Conservation (phyloP, 2,797 vertebrate species). For the Hemibagrus guttatus region DNA sequence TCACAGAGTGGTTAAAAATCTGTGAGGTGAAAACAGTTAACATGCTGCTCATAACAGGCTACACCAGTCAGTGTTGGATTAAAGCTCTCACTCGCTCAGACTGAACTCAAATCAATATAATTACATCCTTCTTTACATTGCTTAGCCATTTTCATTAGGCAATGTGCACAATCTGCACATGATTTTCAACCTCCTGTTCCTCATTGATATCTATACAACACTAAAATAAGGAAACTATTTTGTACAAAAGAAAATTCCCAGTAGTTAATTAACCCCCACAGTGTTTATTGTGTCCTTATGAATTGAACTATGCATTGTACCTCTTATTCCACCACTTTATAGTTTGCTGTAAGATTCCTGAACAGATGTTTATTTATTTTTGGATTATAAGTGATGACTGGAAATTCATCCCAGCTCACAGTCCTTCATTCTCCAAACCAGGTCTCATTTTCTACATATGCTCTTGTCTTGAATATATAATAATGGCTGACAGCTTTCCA, state of each 20-base stretch:
- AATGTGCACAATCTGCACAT: not conserved
- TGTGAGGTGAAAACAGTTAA: constrained; percentile 33
- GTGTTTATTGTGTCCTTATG: not conserved
- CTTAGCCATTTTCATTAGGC: not conserved
- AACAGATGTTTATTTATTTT: constrained; percentile 7
- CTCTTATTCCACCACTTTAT: not conserved
- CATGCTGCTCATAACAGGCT: not conserved
- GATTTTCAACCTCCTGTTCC: not conserved
- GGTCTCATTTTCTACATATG: not conserved
- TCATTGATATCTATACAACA: not conserved
- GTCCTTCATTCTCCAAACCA: not conserved
- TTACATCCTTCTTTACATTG: not conserved
- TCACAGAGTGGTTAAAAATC: constrained; percentile 51
- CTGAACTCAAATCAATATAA: not conserved
- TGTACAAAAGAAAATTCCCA: not conserved
- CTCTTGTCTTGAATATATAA: not conserved
- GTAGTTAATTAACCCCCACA: not conserved
- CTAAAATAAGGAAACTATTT: not conserved
- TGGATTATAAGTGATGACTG: not conserved
- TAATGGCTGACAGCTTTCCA: not conserved
- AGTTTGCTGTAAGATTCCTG: not conserved
- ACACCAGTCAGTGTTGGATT: not conserved
- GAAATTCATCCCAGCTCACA: not conserved
- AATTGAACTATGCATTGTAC: not conserved
- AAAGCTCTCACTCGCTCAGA: not conserved